Evolutionary conservation across 2,797 vertebrate genomes (phyloP), one percentile per base, ranked within the genome.

Genomic region (Percopsis omiscomaycus): DNA sequence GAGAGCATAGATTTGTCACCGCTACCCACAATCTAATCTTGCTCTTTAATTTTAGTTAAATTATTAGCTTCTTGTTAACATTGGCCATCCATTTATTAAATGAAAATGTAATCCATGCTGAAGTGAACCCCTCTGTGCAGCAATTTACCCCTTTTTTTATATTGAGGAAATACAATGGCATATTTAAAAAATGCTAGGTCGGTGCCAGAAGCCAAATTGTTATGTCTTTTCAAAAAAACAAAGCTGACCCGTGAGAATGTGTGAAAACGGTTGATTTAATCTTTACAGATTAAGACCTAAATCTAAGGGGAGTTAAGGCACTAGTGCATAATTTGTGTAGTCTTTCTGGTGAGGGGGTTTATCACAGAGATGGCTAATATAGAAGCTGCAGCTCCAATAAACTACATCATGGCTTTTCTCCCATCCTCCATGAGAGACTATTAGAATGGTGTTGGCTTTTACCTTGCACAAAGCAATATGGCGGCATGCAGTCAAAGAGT

Each of bases 371-470:
- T 14, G 27, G 27, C 57, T 48, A 54, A 22, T 66, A 70, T 52
- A 50, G 22, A 66, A 48, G 44, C 9, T 15, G 4, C 52, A 15
- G 57, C 3, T 46, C 14, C 22, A 55, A 74, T 63, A 60, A 72
- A 65, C 0, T 9, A 6, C 11, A 10, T 48, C 46, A 48, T 28
- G 8, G 12, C 22, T 32, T 3, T 15, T 73, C 27, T 51, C 56
- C 59, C 55, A 47, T 59, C 64, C 4, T 32, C 45, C 2, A 3
- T 65, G n/a, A 57, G 65, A 55, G 61, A 5, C 29, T 70, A 9
- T 61, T 80, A 79, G 84, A 64, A 59, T 10, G 13, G 55, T 61
- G 58, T 68, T 77, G 46, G 73, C 81, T 78, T 71, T 66, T 74
- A 60, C 55, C 32, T 69, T 62, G 47, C 49, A 30, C 46, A 6